phyloP scores from a whole-genome alignment of 2,797 vertebrate species.

The Chrysocyon brachyurus region DNA sequence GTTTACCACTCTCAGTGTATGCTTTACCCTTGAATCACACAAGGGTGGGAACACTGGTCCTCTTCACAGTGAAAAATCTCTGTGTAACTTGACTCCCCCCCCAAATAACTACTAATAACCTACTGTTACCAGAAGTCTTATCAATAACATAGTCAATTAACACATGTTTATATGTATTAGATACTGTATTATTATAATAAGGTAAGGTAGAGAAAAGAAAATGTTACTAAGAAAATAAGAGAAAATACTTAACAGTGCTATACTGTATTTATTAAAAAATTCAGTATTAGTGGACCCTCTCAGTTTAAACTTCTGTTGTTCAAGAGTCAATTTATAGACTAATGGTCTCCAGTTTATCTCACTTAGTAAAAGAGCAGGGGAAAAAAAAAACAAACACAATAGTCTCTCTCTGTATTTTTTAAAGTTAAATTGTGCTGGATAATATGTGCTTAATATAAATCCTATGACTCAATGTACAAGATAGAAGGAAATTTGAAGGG shows the following conservation, averaged over 20 bases:
- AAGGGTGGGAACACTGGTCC: not conserved
- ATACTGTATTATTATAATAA: not conserved
- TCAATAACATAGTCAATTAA: not conserved
- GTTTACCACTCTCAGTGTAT: not conserved
- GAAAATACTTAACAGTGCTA: not conserved
- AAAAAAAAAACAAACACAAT: not conserved
- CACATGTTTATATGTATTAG: not conserved
- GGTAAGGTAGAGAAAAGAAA: not conserved
- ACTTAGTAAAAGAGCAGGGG: not conserved
- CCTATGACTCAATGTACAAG: not conserved
- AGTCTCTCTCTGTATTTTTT: not conserved
- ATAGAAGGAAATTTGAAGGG: not conserved
- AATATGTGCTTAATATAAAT: not conserved
- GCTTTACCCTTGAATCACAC: not conserved
- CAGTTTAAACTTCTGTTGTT: not conserved
- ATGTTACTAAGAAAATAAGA: not conserved
- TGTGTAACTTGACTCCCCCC: not conserved
- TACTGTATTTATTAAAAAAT: not conserved
- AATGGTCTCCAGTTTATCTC: not conserved
- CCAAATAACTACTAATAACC: not conserved
- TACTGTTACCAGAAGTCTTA: not conserved
- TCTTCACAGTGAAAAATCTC: not conserved
- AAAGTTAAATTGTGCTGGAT: not conserved
- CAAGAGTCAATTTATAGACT: not conserved
- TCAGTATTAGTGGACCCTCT: not conserved